Evolutionary conservation across 2,113 vertebrate genomes (phyloP).

Genomic region (Pygoscelis adeliae): DNA sequence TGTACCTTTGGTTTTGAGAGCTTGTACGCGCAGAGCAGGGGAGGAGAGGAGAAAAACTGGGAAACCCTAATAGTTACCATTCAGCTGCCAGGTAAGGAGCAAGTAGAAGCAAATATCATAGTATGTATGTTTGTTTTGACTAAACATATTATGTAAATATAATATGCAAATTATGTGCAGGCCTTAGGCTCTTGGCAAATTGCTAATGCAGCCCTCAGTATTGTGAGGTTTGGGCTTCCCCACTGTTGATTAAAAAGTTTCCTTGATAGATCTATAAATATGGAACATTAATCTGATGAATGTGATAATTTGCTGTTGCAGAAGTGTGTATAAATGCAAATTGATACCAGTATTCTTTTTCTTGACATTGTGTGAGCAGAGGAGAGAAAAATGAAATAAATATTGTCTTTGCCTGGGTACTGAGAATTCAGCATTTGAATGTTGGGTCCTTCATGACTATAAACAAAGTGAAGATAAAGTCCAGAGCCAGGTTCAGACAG

Average conservation of each 20-base stretch:
- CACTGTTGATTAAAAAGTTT: not conserved
- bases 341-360: not conserved
- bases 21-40: rapidly evolving
- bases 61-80: not conserved
- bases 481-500: not conserved
- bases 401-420: not conserved
- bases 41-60: not conserved
- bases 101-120: not conserved
- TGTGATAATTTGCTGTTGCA: not conserved
- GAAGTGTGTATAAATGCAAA: not conserved
- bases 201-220: not conserved
- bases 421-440: not conserved
- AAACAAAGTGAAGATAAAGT: not conserved
- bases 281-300: not conserved
- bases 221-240: not conserved
- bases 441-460: not conserved
- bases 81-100: not conserved
- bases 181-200: not conserved
- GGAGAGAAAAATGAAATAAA: not conserved
- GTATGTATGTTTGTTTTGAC: not conserved
- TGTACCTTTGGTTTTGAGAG: not conserved
- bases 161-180: not conserved
- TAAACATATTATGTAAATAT: not conserved
- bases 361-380: not conserved
- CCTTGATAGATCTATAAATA: not conserved